Base-by-base conservation (phyloP, 2,888 invertebrate genomes). In the Drosophila cracens region DNA sequence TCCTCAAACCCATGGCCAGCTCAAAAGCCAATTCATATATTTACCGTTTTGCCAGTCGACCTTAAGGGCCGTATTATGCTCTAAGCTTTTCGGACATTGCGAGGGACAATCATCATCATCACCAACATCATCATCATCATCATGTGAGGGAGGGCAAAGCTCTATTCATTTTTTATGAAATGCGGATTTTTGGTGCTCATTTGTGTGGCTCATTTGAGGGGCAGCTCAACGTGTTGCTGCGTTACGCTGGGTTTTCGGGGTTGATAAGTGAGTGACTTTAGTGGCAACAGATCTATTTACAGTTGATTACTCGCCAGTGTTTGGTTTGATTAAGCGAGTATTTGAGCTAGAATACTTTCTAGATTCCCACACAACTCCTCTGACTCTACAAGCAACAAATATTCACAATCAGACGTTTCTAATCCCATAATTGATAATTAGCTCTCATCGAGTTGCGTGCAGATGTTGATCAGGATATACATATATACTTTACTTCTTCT, bases 11-110 rank as follows among this genome's bases (percentile, higher is more conserved):
- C 63, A 54, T 48, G 63, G 59, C 66, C 70, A 81, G 88, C 88
- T 85, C 83, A 85, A 85, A 88, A 83, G 74, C 86, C 85, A 88
- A 85, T 85, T 85, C 85, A 85, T 85, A 88, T 88, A 85, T 85
- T 86, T 85, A 88, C 88, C 86, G 88, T 74, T 82, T 74, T 76
- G 82, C 70, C 80, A 71, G 64, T 63, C 69, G 78, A 83, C 78
- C 73, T 81, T 77, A 81, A 65, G 81, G 76, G 78, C 67, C 77
- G 68, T 73, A 81, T 84, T 76, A 74, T 54, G 54, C 79, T 31
- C 65, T 77, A 76, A 77, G 80, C 70, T 74, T 74, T 67, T 49
- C 27, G 71, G 79, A 49, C 71, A 75, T 69, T 65, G 69, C 40
- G 27, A 59, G 70, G 36, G n/a, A 52, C 48, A 38, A 21, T 18